Evolutionary conservation across 2,797 vertebrate genomes (phyloP), one percentile per base, ranked within the genome.

Genomic region (Thalassophryne amazonica): DNA sequence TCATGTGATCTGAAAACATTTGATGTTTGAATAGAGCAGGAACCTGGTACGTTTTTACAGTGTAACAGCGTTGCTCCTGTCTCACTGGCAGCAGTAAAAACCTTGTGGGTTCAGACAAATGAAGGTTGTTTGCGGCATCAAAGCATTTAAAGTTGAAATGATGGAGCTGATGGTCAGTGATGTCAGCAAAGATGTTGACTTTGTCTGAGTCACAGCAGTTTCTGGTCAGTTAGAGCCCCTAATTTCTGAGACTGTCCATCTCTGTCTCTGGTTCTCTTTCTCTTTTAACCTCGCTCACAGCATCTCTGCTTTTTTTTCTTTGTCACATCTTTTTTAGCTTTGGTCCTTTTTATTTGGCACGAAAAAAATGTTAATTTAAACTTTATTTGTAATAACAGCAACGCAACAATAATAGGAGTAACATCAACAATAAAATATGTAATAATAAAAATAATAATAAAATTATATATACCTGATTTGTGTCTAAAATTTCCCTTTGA

Each of bases 101-200:
- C 37, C 70, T 58, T 85, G 81, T 57, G 84, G 80, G 68, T 63
- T 75, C 20, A 79, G 75, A 83, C 75, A 77, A 83, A 83, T 78
- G 73, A 73, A 85, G 78, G 81, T 79, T 82, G 66, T 68, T 76
- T 60, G 52, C 62, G 51, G 67, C 74, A 80, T 87, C 76, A 86
- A 85, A 88, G 80, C 63, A 28, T 73, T 76, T 73, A 42, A 73
- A 80, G 69, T 61, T 71, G 53, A 76, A 76, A 83, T 73, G 70
- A 76, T 77, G 76, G 78, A 76, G 85, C 73, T 83, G 72, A 85
- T 85, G 86, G 84, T 87, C 83, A 84, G 80, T 86, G 87, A 89
- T 85, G 87, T 88, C 83, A 92, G 83, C 68, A 66, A 60, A 75
- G 78, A 83, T 81, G 82, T 85, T 86, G 85, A 84, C 81, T 86